Percentiles rank a stretch among this genome's conserved stretches.
Conservation (phyloP, 2,797 vertebrate species). For the Peromyscus nudipes region DNA sequence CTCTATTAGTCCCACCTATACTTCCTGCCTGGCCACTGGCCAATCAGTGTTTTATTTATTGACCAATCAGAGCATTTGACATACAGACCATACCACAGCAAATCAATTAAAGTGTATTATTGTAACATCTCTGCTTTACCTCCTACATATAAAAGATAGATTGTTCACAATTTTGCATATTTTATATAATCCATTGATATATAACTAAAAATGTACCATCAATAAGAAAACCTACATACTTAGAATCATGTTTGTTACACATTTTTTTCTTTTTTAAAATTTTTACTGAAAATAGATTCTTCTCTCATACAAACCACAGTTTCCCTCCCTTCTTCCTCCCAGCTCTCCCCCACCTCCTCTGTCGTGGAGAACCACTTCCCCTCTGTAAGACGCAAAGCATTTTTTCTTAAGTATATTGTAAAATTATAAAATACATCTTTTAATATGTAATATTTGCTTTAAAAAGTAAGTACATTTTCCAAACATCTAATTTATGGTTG, state of each 20-base stretch:
- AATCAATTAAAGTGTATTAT: neutral
- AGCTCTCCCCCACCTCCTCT: neutral
- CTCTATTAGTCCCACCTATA: too few species aligned
- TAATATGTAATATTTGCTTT: neutral
- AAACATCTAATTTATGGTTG: slow-evolving; percentile 44
- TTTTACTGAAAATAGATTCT: neutral
- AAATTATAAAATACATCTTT: neutral
- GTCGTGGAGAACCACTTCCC: neutral
- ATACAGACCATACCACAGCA: neutral
- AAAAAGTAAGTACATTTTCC: neutral
- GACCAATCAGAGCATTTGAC: too few species aligned
- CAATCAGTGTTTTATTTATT: too few species aligned
- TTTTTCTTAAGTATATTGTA: neutral
- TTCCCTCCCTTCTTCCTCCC: neutral
- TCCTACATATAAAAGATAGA: neutral
- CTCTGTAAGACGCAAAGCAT: neutral
- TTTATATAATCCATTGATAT: neutral
- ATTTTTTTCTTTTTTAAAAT: neutral
- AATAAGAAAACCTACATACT: neutral
- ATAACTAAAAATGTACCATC: neutral
- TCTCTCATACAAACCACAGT: neutral
- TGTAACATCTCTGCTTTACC: neutral
- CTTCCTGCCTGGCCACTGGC: too few species aligned
- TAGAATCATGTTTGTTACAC: neutral
- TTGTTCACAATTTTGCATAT: neutral